Conservation (phyloP, 2,113 vertebrate species). For the Gila orcuttii region DNA sequence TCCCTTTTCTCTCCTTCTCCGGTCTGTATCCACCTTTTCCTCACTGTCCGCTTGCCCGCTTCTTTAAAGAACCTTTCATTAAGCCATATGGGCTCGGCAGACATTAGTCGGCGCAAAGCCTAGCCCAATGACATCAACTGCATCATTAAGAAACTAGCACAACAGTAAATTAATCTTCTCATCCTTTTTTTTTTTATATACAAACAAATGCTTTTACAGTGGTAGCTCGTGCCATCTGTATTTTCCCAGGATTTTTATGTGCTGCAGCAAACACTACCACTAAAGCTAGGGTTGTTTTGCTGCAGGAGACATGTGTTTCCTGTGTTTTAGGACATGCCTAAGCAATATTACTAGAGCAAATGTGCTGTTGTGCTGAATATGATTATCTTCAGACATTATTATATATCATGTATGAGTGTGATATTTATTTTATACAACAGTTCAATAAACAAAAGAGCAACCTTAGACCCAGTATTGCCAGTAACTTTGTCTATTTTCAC, state of each 20-base stretch:
- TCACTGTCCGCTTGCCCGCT: conserved; percentile 46
- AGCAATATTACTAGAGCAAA: not conserved
- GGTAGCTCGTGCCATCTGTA: conserved; percentile 62
- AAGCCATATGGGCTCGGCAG: conserved; percentile 55
- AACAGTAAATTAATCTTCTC: conserved; percentile 74
- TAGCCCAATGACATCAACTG: conserved; percentile 64
- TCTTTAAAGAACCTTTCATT: conserved; percentile 59
- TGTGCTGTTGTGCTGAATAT: not conserved
- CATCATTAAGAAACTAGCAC: conserved; percentile 73
- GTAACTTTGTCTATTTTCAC: not conserved
- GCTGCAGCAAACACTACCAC: conserved; percentile 27
- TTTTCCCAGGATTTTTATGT: conserved; percentile 51
- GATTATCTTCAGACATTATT: not conserved
- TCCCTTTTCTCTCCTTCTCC: conserved; percentile 71
- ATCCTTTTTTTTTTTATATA: conserved; percentile 55
- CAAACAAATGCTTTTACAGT: conserved; percentile 73
- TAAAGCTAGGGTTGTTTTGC: not conserved
- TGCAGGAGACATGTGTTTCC: not conserved
- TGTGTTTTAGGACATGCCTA: no score
- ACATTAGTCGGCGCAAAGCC: conserved; percentile 67
- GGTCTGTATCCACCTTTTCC: conserved; percentile 71
- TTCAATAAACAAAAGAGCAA: not conserved
- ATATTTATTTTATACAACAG: not conserved
- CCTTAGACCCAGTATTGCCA: not conserved
- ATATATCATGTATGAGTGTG: not conserved